Conservation (phyloP, 2,113 vertebrate genomes). For the Eidolon helvum region DNA sequence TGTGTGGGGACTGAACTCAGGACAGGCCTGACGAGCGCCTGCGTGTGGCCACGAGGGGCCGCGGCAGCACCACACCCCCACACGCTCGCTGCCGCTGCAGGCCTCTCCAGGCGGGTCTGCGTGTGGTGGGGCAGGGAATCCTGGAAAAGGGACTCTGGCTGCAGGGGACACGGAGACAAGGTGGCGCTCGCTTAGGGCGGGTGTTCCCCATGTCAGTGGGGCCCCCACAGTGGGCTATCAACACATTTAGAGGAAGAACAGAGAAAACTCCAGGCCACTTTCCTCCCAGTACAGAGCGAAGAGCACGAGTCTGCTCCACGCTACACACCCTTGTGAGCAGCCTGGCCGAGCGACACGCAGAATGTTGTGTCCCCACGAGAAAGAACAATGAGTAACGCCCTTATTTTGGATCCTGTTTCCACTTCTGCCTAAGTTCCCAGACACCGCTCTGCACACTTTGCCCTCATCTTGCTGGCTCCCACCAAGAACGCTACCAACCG, state of each 20-base stretch:
- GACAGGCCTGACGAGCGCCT: background rate
- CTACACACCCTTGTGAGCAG: background rate
- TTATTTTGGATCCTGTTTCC: background rate
- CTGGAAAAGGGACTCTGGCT: background rate
- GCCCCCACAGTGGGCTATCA: background rate
- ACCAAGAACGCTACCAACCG: background rate
- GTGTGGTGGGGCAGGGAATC: background rate
- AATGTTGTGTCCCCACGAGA: background rate
- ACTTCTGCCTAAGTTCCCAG: background rate
- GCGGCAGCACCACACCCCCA: fast-evolving
- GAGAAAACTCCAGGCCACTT: background rate
- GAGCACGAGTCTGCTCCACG: fast-evolving
- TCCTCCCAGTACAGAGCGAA: fast-evolving
- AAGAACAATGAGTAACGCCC: background rate
- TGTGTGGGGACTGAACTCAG: slow-evolving; percentile 35
- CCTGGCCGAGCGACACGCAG: background rate
- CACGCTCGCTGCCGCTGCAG: fast-evolving
- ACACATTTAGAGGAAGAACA: background rate
- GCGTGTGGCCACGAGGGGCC: fast-evolving
- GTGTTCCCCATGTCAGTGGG: fast-evolving
- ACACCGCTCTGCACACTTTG: fast-evolving
- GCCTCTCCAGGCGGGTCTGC: background rate
- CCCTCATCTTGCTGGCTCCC: background rate
- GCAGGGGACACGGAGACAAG: fast-evolving
- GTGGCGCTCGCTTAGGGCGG: background rate